Evolutionary conservation across 92 coral and sea anemone genomes (phyloP).

Genomic region (Palythoa heliodiscus): DNA sequence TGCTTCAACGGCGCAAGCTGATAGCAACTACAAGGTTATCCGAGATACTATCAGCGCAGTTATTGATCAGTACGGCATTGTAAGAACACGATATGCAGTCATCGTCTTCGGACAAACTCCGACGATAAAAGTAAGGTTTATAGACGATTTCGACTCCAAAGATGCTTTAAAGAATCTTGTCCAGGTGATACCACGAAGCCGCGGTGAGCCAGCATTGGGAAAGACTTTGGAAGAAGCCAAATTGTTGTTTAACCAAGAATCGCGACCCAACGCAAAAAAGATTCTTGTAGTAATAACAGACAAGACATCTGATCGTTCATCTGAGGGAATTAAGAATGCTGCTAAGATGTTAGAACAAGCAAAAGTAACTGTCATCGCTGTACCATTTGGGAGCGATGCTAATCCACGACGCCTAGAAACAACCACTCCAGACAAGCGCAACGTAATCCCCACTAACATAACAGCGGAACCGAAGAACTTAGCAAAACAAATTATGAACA

Average conservation of each 20-base stretch:
- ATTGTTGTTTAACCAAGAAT: slow-evolving; percentile 56
- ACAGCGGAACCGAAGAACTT: slow-evolving; percentile 53
- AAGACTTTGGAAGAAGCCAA: slow-evolving; percentile 53
- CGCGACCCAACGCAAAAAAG: slow-evolving; percentile 57
- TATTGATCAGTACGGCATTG: slow-evolving; percentile 68
- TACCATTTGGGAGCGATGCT: slow-evolving; percentile 69
- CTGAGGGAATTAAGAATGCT: slow-evolving; percentile 23
- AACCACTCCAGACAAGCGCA: slow-evolving; percentile 51
- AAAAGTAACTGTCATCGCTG: slow-evolving; percentile 54
- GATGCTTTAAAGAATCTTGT: slow-evolving; percentile 39
- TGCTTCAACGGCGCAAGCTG: slow-evolving; percentile 75
- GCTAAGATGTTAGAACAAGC: slow-evolving; percentile 22
- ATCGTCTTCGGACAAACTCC: slow-evolving; percentile 67
- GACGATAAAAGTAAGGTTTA: slow-evolving; percentile 59
- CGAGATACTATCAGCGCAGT: slow-evolving; percentile 61
- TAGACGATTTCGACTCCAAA: slow-evolving; percentile 24
- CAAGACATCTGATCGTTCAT: slow-evolving; percentile 37
- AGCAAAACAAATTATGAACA: slow-evolving; percentile 58
- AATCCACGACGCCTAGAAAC: slow-evolving; percentile 48
- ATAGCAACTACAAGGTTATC: slow-evolving; percentile 68
- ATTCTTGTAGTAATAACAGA: slow-evolving; percentile 54
- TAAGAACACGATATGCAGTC: slow-evolving; percentile 66
- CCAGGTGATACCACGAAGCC: slow-evolving; percentile 47
- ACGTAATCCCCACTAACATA: slow-evolving; percentile 53
- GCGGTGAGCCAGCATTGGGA: slow-evolving; percentile 26